Base-by-base conservation (phyloP, 2,797 vertebrate genomes). In the Enteromius treurensis region DNA sequence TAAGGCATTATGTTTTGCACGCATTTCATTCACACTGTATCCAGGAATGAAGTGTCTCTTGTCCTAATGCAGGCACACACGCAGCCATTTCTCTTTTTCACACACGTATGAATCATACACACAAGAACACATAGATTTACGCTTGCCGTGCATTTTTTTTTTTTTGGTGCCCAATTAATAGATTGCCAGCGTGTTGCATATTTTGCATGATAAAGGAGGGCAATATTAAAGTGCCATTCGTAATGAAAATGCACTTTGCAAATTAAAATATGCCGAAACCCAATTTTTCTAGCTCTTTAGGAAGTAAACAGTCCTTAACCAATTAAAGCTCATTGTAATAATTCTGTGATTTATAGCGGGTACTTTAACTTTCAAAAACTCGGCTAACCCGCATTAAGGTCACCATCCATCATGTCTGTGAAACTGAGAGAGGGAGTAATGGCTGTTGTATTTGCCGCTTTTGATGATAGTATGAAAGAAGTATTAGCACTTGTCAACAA, bases 401-500 rank as follows among this genome's bases (percentile, higher is more conserved):
- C 97, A 98, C 97, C 98, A 99, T 99, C 97, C 97, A 99, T 99
- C 98, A 99, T 97, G 96, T 97, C 96, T 96, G 95, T 95, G 95
- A 96, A 96, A 95, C 96, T 96, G 96, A 97, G 96, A 95, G 94
- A 95, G 91, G 95, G 95, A 97, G 97, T 98, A 98, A 98, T 97
- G 96, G 96, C 95, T 97, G 96, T 96, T 97, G 96, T 98, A 98
- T 98, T 98, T 97, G 97, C 96, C 96, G 96, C 97, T 96, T 99
- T 98, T 98, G 97, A 99, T 98, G 97, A 97, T 97, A 97, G 96
- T 97, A 98, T 98, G 97, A 98, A 99, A 98, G 97, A 98, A 99
- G 98, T 98, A 99, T 99, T 99, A 99, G 97, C 97, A 98, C 97
- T 99, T 98, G 97, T 98, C 97, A 98, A 99, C 97, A 98, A 99